Conservation (phyloP, 2,797 vertebrate species). For the Bradypus variegatus region DNA sequence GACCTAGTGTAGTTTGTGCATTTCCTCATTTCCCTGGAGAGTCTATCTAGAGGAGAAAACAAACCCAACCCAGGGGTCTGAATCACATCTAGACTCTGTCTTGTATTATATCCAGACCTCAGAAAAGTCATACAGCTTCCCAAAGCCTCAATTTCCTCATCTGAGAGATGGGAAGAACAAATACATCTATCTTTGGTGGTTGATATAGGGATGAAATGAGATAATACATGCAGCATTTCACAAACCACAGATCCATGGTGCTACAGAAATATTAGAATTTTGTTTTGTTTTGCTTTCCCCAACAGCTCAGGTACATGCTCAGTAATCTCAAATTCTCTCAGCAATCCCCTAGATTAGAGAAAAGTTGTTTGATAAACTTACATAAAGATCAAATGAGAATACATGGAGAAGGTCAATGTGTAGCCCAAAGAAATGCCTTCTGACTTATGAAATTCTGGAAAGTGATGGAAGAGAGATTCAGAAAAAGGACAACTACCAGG, state of each 20-base stretch:
- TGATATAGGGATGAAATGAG: not conserved
- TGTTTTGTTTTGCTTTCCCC: not conserved
- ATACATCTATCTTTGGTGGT: not conserved
- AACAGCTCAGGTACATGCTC: not conserved
- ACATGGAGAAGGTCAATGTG: not conserved
- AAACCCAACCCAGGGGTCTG: not conserved
- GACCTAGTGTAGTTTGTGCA: not conserved
- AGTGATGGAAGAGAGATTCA: not conserved
- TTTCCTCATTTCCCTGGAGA: not conserved
- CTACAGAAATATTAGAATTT: not conserved
- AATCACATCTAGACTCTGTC: not conserved
- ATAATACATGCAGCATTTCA: not conserved
- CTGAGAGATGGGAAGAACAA: not conserved
- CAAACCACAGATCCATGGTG: not conserved
- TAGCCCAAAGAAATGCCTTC: not conserved
- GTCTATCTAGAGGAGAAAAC: not conserved
- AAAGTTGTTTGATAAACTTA: slow-evolving; percentile 3
- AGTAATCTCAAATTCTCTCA: not conserved
- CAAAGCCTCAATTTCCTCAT: not conserved
- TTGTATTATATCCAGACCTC: not conserved
- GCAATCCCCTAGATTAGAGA: not conserved
- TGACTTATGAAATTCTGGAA: not conserved
- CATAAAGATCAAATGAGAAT: slow-evolving; percentile 33
- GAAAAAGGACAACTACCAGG: not conserved
- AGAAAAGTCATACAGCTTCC: not conserved